Base-by-base conservation (phyloP, 2,888 invertebrate genomes). In the Cyclophora punctaria region DNA sequence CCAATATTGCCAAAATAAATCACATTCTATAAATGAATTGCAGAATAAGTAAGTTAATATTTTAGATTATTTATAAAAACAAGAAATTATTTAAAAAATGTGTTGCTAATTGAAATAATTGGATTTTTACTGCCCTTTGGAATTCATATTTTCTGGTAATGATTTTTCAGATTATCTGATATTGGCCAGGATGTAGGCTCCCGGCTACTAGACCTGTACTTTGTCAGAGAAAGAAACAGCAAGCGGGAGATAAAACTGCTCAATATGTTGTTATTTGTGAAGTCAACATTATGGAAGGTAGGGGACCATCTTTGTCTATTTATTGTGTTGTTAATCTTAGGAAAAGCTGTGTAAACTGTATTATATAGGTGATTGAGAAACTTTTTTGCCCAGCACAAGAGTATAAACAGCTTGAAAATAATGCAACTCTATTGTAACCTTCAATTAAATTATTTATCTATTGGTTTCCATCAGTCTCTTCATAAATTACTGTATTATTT, bases 211-310 rank as follows among this genome's bases (percentile, higher is more conserved):
- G 99, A 99, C 82, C 87, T 99, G 33, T 94, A 99, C 71, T 96
- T 98, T 71, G 92, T 98, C 1, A 90, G 99, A 59, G 99, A 99
- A 77, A 93, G 96, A 62, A 95, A 95, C 72, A 95, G 95, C 58
- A 98, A 98, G 78, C 90, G 99, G 40, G 99, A 99, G 88, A 96
- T 95, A 3, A 99, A 98, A 78, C 79, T 99, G 3, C 90, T 99
- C 0, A 98, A 97, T 74, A 97, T 98, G 91, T 85, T 99, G 5
- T 87, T 99, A 4, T 99, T 99, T 82, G 93, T 99, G 2, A 98
- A 99, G 77, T 96, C 96, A 3, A 97, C 97, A 0, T 89, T 99
- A 7, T 99, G 99, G 99, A 99, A 98, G 91, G 95, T 95, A 64
- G 20, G 20, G 20, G 20, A 20, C 20, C 20, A 20, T 20, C 20